Evolutionary conservation across 1,140 invertebrate genomes (phyloP), one percentile per base, ranked within the genome.

Genomic region (Drosophila ambigua): DNA sequence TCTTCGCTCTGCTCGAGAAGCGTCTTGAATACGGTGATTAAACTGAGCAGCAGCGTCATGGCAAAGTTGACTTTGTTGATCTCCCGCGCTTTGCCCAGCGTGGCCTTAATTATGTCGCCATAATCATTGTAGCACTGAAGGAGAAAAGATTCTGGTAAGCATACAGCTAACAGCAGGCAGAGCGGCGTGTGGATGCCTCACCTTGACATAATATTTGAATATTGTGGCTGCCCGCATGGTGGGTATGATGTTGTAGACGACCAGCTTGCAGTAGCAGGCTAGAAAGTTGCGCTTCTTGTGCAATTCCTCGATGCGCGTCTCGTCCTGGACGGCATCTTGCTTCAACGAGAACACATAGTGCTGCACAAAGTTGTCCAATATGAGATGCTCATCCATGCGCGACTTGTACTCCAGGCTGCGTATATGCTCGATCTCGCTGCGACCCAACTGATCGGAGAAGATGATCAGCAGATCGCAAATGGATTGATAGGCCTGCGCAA

Each of bases 61-160:
- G 98, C 98, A 93, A 98, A 99, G 89, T 97, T 96, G 0, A 98
- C 96, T 93, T 99, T 99, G 93, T 99, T 99, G 52, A 99, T 99
- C 92, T 99, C 99, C 72, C 98, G 94, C 2, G 98, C 97, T 93
- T 99, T 99, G 55, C 97, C 96, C 74, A 99, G 93, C 2, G 98
- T 99, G 9, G 97, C 96, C 93, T 99, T 99, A 55, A 99, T 99
- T 57, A 99, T 99, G 92, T 99, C 99, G n/a, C 99, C 99, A 93
- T 99, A 99, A 92, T 99, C 98, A 92, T 98, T 98, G 91, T 99
- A 99, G 92, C 97, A 99, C 95, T 97, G 92, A 49, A 92, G 92
- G 69, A 28, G 13, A 5, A 54, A 6, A 44, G 0, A 41, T 54
- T 9, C 16, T 8, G 39, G 9, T 20, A 2, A 15, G 26, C 4